A percentile compares a stretch with the other conserved stretches of the same genome.
phyloP scores from a whole-genome alignment of 1,140 invertebrate species.

The Ceratina japonica region DNA sequence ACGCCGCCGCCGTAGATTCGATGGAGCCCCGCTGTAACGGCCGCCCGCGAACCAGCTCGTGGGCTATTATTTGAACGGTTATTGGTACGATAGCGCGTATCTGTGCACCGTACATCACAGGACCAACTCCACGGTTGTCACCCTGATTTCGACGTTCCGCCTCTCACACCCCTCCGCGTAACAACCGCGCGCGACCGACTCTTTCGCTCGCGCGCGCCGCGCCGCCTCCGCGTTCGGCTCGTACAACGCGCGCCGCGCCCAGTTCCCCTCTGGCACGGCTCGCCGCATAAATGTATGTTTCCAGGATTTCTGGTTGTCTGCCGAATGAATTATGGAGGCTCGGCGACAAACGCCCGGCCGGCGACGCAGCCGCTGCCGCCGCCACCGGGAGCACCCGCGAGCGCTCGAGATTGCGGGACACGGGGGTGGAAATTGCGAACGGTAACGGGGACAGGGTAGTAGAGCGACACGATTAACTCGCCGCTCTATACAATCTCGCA shows the following conservation, averaged over 20 bases:
- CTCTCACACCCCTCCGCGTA: slow-evolving; percentile 16
- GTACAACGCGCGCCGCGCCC: too few species aligned
- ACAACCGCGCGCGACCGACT: slow-evolving; percentile 32
- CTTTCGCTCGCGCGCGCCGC: slow-evolving; percentile 42
- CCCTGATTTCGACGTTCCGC: slow-evolving; percentile 61
- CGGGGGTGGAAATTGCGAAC: slow-evolving; percentile 45
- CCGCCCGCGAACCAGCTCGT: slow-evolving; percentile 53
- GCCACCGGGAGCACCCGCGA: slow-evolving; percentile 13
- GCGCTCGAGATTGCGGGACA: slow-evolving; percentile 37
- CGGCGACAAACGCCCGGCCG: slow-evolving; percentile 54
- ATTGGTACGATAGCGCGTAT: slow-evolving; percentile 75
- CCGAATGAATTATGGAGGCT: slow-evolving; percentile 68
- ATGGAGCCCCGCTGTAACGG: slow-evolving; percentile 33
- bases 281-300: slow-evolving; percentile 71
- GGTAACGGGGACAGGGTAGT: background rate
- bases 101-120: slow-evolving; percentile 70
- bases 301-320: slow-evolving; percentile 72
- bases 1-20: slow-evolving; percentile 17
- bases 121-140: slow-evolving; percentile 74
- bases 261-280: slow-evolving; percentile 55
- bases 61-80: slow-evolving; percentile 74
- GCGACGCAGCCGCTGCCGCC: slow-evolving; percentile 40
- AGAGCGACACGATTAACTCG: slow-evolving; percentile 43
- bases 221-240: background rate
- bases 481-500: background rate